A percentile compares a stretch with the other conserved stretches of the same genome.
phyloP scores from a whole-genome alignment of 1,140 invertebrate species.

The Diprion similis region DNA sequence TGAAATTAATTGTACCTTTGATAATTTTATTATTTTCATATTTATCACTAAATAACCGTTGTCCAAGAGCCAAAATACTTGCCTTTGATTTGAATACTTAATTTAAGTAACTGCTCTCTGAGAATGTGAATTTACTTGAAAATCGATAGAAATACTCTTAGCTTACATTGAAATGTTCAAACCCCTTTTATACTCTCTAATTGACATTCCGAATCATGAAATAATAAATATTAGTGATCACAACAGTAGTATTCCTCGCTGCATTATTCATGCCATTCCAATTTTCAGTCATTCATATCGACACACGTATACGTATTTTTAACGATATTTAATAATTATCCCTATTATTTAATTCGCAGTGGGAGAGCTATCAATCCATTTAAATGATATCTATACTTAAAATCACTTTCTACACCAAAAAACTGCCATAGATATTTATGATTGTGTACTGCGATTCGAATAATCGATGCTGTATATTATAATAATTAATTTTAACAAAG shows the following conservation, averaged over 20 bases:
- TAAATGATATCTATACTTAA: neutral
- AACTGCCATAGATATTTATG: neutral
- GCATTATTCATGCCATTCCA: neutral
- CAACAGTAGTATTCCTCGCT: neutral
- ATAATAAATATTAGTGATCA: no score
- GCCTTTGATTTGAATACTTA: neutral
- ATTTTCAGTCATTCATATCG: neutral
- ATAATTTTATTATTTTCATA: no score
- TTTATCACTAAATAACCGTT: neutral
- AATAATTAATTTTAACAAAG: no score
- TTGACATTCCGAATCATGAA: neutral
- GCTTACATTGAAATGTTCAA: neutral
- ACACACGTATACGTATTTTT: neutral
- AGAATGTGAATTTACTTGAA: neutral
- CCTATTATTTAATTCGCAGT: neutral
- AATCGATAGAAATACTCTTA: neutral
- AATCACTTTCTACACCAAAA: neutral
- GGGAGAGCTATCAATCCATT: neutral
- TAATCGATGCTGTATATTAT: neutral
- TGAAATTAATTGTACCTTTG: no score
- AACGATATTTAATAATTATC: neutral
- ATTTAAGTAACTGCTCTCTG: neutral
- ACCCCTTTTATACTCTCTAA: neutral
- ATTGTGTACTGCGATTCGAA: neutral
- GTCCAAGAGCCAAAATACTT: neutral